Conservation (phyloP, 2,888 invertebrate genomes). For the Tachystola acroxantha region DNA sequence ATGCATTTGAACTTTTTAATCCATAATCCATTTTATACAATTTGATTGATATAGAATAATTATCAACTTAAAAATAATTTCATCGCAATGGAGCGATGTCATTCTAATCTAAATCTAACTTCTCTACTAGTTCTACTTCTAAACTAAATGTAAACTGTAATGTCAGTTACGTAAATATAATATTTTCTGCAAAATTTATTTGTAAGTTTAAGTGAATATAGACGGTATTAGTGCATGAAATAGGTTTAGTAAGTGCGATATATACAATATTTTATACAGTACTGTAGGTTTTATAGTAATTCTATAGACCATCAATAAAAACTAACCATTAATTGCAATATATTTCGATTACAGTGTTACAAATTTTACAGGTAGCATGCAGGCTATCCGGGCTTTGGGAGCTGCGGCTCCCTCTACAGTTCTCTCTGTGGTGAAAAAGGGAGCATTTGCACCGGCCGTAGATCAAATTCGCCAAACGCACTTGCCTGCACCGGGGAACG, state of each 20-base stretch:
- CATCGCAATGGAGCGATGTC: too few relatives aligned
- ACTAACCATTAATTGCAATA: background rate
- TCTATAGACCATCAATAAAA: background rate
- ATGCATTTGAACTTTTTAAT: too few relatives aligned
- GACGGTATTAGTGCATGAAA: constrained; percentile 18
- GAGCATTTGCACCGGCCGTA: constrained; percentile 60
- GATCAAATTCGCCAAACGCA: constrained; percentile 66
- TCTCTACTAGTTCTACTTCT: too few relatives aligned
- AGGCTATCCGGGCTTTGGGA: constrained; percentile 62
- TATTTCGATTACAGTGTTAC: background rate
- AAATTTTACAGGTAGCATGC: constrained; percentile 47
- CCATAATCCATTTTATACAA: too few relatives aligned
- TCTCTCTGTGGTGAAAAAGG: constrained; percentile 67
- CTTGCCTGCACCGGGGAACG: constrained; percentile 63
- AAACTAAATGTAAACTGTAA: too few relatives aligned
- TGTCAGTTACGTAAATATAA: constrained; percentile 49
- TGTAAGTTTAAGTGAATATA: constrained; percentile 22
- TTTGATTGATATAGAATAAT: too few relatives aligned
- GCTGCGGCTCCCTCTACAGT: constrained; percentile 51
- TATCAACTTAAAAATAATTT: too few relatives aligned
- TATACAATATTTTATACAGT: background rate
- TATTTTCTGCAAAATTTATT: constrained; percentile 16
- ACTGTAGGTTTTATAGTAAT: background rate
- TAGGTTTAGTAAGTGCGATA: constrained; percentile 29
- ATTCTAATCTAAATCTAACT: too few relatives aligned